Base-by-base conservation (phyloP, 30 jellyfish, hydroid and myxozoan species). In the Nemopilema nomurai region DNA sequence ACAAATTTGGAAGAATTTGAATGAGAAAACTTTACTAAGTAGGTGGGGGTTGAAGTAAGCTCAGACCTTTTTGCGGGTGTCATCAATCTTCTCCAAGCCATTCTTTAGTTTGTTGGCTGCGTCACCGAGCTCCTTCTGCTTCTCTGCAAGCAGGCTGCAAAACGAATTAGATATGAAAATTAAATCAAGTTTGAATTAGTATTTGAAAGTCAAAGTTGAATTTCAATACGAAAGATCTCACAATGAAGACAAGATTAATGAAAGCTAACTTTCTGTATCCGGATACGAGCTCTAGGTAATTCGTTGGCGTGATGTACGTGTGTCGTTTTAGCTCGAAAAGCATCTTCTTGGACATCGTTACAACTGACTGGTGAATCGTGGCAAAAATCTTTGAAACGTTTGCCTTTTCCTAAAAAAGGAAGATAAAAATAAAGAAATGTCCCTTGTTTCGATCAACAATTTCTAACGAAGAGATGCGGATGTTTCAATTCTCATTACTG, bases 251-350 rank as follows among this genome's bases (percentile, higher is more conserved):
- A 3, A 41, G 16, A 62, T 3, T 13, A 33, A 31, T 52, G 20
- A 18, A 23, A 8, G 24, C 80, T 23, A 63, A 94, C 99, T 86
- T 89, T 71, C 84, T 91, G 67, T 94, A 94, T 50, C 99, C 99
- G 16, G 96, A 62, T 18, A 94, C 99, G 22, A 94, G 95, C 80
- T 94, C 99, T 33, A 94, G 92, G 73, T 94, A 94, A 74, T 94
- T 94, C 32, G 99, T 87, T 23, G 99, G 99, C 21, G 99, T 94
- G 62, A 94, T 97, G 63, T 94, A 94, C 30, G 93, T 89, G 66
- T 94, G 97, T 69, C 99, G 69, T 77, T 89, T 94, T 71, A 94
- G 62, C 76, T 94, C 99, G 78, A 94, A 94, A 28, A 89, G 89
- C 99, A 94, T 94, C 50, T 80, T 80, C 76, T 73, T 49, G 1